Evolutionary conservation across 37 sponge, comb jelly and placozoan genomes (phyloP), one percentile per base, ranked within the genome.

Genomic region (Haliclona indistincta): DNA sequence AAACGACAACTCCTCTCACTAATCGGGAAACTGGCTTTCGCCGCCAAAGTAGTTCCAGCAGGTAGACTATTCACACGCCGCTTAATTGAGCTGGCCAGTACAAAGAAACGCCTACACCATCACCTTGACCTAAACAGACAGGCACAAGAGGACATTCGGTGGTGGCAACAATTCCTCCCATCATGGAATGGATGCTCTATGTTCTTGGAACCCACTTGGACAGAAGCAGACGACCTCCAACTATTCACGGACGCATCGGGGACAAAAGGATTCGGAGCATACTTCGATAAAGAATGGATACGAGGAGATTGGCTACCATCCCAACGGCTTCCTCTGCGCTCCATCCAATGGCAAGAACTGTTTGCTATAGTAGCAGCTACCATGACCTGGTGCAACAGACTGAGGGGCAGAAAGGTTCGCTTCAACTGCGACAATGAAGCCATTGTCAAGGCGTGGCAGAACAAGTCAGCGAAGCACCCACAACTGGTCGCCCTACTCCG

Each of bases 341-440:
- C 67, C 72, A 80, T 80, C 71, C 49, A 58, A 42, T 71, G 71
- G 72, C 44, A 80, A 37, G 81, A 69, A 45, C 81, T 80, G 40
- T 71, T 56, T 62, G 72, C 81, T 37, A 71, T 80, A 35, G 62
- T 70, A 33, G 72, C 64, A 42, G 72, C 81, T 23, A 60, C 63
- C 17, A 22, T 35, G 28, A 68, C 60, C 19, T 81, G 82, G 82
- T 73, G 74, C 22, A 47, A 63, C 43, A 32, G 15, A 22, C 43
- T 63, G 74, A 20, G 36, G 17, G 17, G 52, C n/a, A 28, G 37
- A 22, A 41, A 36, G 28, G 64, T 81, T 34, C 26, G 38, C 45
- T 73, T 81, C 65, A 28, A 73, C 55, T 82, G 83, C 41, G 75
- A 74, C 60, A 82, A 82, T 68, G 45, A 38, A 49, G 58, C 76